Base-by-base conservation (phyloP, 2,113 vertebrate species). In the Phyllopteryx taeniolatus region DNA sequence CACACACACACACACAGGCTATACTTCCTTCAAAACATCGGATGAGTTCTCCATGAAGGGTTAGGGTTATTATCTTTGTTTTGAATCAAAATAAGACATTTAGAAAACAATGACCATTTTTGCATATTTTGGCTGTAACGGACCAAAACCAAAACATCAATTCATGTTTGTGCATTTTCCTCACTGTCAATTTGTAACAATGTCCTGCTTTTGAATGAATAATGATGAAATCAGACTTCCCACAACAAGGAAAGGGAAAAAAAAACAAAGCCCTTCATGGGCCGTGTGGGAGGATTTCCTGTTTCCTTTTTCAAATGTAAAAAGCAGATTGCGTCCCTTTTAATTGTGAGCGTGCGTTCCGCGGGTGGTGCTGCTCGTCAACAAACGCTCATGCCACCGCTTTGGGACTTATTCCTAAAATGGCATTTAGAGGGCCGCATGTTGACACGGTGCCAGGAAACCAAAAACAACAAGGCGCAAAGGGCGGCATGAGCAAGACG, bases 331-430 rank as follows among this genome's bases (percentile, higher is more conserved):
- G 11, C 11, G 53, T 11, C 53, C 20, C n/a, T 11, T 15, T 67
- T 61, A 39, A 54, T 19, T 15, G 12, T 51, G 71, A 46, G 33
- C 9, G 33, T 61, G 22, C 4, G 2, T 51, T 53, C 6, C 17
- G 49, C 14, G 49, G 39, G 11, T 47, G 60, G 47, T 61, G 67
- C 75, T 3, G 69, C 47, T 47, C 49, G 76, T 10, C 60, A 66
- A 22, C 33, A 71, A 81, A 83, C 75, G 68, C 79, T 53, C 0
- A 31, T 68, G 71, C 78, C 15, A 75, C 49, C 68, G 51, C 80
- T 77, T 62, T 68, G 66, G 80, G 31, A 78, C 67, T 86, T 82
- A 87, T 87, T 83, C 53, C 86, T 78, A 68, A 80, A 70, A 76
- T 81, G 74, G 80, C 72, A 83, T 77, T 71, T 80, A 86, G 33